Conservation (phyloP, 64 coral and sea anemone genomes). For the Cladopsammia gracilis region DNA sequence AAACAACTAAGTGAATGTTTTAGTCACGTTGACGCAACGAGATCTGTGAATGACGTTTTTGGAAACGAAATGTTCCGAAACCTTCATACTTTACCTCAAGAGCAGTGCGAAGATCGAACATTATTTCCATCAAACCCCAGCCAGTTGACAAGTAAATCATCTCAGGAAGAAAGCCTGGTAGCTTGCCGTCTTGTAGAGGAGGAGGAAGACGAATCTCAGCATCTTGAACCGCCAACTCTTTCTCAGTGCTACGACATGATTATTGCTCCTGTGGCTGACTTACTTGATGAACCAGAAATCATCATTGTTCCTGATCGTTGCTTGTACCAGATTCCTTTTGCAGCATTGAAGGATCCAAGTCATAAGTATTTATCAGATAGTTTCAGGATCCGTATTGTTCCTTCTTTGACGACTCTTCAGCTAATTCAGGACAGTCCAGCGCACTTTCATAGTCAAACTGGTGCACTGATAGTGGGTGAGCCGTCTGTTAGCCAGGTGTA, state of each 20-base stretch:
- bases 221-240: background rate
- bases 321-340: background rate
- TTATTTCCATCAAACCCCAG: background rate
- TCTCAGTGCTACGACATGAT: background rate
- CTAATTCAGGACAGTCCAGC: too few species aligned
- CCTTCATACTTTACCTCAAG: background rate
- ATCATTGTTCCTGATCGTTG: background rate
- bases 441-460: too few species aligned
- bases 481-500: too few species aligned
- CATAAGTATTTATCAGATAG: too few species aligned
- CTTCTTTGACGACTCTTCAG: too few species aligned
- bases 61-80: background rate
- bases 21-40: too few species aligned
- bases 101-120: constrained; percentile 1
- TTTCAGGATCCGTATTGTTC: too few species aligned
- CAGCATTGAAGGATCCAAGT: too few species aligned
- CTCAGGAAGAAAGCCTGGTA: background rate
- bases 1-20: background rate
- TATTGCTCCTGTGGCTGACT: background rate
- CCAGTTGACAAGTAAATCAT: background rate
- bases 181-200: background rate
- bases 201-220: background rate
- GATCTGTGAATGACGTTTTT: background rate
- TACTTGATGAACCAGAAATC: background rate
- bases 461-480: too few species aligned